These are phyloP conservation scores for Lepilemur ruficaudatus DNA, from an alignment of 2,797 vertebrate genomes.

Conservation along the genomic window DNA sequence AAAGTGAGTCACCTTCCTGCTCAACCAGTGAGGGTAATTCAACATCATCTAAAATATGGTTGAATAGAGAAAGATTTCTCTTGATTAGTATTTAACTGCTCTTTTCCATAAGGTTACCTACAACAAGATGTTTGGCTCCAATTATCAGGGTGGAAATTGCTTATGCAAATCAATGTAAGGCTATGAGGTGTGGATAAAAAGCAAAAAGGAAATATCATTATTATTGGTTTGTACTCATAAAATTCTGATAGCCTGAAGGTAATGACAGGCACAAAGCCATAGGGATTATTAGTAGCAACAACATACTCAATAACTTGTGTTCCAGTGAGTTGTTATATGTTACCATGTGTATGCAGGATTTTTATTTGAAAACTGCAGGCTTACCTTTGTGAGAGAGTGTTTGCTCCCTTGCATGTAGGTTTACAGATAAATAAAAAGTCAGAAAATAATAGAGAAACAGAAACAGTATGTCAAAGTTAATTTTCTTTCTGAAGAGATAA, in stretches of 20 bases:
- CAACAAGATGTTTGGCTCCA: slow-evolving; percentile 73
- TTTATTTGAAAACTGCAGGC: slow-evolving; percentile 46
- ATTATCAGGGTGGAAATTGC: slow-evolving; percentile 76
- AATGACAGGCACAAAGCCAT: slow-evolving; percentile 51
- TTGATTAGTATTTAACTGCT: slow-evolving; percentile 74
- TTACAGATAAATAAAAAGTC: slow-evolving; percentile 40
- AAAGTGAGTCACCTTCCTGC: slow-evolving; percentile 69
- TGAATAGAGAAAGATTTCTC: slow-evolving; percentile 58
- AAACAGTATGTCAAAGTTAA: not conserved
- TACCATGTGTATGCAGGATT: not conserved
- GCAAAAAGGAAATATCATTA: slow-evolving; percentile 73
- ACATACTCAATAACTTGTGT: slow-evolving; percentile 39
- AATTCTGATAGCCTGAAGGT: slow-evolving; percentile 62
- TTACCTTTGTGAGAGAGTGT: not conserved
- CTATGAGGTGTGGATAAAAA: slow-evolving; percentile 78
- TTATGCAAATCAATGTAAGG: slow-evolving; percentile 79
- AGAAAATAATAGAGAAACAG: not conserved
- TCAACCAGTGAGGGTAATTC: slow-evolving; percentile 47
- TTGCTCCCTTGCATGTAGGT: not conserved
- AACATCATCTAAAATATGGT: slow-evolving; percentile 60
- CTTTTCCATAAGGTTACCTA: slow-evolving; percentile 70
- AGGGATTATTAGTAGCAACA: slow-evolving; percentile 59
- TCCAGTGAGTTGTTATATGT: not conserved
- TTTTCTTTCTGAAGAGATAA: slow-evolving; percentile 31
- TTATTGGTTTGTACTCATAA: slow-evolving; percentile 76